Evolutionary conservation across 2,888 invertebrate genomes (phyloP).

Genomic region (Agrochola litura): DNA sequence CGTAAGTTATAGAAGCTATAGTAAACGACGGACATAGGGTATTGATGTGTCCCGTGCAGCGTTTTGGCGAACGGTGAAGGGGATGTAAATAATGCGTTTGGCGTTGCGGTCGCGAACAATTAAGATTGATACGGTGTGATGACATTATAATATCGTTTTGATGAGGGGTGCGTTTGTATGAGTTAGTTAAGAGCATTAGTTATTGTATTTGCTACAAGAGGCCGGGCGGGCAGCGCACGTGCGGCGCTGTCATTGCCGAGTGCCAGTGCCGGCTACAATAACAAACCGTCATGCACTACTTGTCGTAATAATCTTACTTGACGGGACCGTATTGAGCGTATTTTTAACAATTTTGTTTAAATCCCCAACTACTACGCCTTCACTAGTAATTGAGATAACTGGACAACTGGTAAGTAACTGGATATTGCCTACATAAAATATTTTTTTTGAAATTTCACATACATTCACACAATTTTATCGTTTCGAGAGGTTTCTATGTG

Average conservation of each 20-base stretch:
- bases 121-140: slow-evolving; percentile 84
- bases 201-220: slow-evolving; percentile 63
- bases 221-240: slow-evolving; percentile 26
- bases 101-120: slow-evolving; percentile 79
- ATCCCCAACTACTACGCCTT: not conserved
- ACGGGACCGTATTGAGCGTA: slow-evolving; percentile 7
- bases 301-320: slow-evolving; percentile 20
- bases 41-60: slow-evolving; percentile 11
- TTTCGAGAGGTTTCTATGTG: not conserved
- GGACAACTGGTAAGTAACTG: no score
- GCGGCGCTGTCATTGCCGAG: not conserved
- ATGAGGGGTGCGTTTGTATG: slow-evolving; percentile 72
- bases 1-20: slow-evolving; percentile 6
- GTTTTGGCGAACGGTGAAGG: slow-evolving; percentile 48
- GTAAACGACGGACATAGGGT: not conserved
- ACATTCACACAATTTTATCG: not conserved
- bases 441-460: not conserved
- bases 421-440: not conserved
- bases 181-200: slow-evolving; percentile 72
- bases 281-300: slow-evolving; percentile 11
- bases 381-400: not conserved
- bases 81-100: slow-evolving; percentile 67
- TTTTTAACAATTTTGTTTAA: not conserved
- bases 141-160: slow-evolving; percentile 83
- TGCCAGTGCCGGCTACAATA: not conserved